Base-by-base conservation (phyloP, 2,888 invertebrate species). In the Sphaerophoria rueppellii region DNA sequence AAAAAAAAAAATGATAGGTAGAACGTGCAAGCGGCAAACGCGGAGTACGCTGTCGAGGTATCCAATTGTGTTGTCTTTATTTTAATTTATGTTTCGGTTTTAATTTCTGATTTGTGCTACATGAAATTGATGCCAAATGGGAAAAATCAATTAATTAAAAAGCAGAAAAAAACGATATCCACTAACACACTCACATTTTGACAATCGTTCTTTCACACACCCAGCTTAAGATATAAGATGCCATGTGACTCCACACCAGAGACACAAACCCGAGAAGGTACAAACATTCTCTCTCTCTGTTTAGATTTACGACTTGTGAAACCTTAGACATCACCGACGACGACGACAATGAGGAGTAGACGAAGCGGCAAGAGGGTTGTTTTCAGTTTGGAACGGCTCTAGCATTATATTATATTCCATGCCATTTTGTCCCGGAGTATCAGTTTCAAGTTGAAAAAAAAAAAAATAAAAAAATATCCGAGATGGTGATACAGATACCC, bases 21-120 rank as follows among this genome's bases (percentile, higher is more conserved):
- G 0, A 43, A 43, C 4, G 1, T 40, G 60, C 43, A 24, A 43
- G 60, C 60, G 43, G 35, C 72, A 43, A 40, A n/a, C 46, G 35
- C 50, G 54, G 48, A 54, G 67, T 54, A 4, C 24, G 37, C 52
- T 63, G 54, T 34, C 48, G 61, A 60, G 48, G 54, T 75, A 55
- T 75, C 71, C 65, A 54, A 67, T 69, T 75, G 54, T 80, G 80
- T 80, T 76, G 67, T 85, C 80, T 81, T 85, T 70, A 85, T 86
- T 82, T 77, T 82, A 82, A 86, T 86, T 86, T 86, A 86, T 86
- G 86, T 82, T 81, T 81, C 67, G 86, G 77, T 77, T 86, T 86
- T 71, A 86, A 86, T 86, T 86, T 86, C 86, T 86, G 86, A 86
- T 86, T 86, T 86, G 86, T 86, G 82, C 86, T 82, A 77, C 86